Evolutionary conservation across 2,797 vertebrate species (phyloP).

Genomic region (Sebastes glaucus): DNA sequence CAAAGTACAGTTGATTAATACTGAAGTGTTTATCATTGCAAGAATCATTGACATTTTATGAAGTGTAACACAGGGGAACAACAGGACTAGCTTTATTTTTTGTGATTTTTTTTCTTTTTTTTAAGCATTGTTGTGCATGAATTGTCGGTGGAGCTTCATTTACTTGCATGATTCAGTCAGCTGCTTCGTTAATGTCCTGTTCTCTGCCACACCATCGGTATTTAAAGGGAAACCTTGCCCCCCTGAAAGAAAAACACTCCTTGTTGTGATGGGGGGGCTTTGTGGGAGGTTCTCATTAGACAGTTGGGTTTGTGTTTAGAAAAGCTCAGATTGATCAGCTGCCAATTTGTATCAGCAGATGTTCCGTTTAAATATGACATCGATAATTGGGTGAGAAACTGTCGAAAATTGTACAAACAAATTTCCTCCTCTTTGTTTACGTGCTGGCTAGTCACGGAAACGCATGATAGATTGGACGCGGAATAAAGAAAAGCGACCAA

Average conservation of each 20-base stretch:
- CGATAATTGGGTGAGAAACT: slow-evolving; percentile 65
- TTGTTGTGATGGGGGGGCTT: slow-evolving; percentile 39
- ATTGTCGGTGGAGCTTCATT: slow-evolving; percentile 9
- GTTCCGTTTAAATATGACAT: slow-evolving; percentile 61
- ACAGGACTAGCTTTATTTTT: slow-evolving; percentile 9
- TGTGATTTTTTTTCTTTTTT: background rate
- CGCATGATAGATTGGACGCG: background rate
- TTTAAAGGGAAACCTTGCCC: slow-evolving; percentile 35
- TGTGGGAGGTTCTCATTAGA: slow-evolving; percentile 60
- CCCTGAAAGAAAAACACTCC: slow-evolving; percentile 19
- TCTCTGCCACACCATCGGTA: slow-evolving; percentile 13
- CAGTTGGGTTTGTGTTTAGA: slow-evolving; percentile 53
- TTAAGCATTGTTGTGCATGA: background rate
- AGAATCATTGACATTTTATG: slow-evolving; percentile 10
- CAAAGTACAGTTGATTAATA: slow-evolving; percentile 54
- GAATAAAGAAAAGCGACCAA: slow-evolving; percentile 32
- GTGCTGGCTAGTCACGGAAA: slow-evolving; percentile 22
- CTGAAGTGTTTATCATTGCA: slow-evolving; percentile 12
- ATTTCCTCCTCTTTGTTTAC: slow-evolving; percentile 45
- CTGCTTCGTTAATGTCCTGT: slow-evolving; percentile 2
- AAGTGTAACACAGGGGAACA: background rate
- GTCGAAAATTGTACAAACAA: slow-evolving; percentile 43
- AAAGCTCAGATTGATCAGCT: slow-evolving; percentile 65
- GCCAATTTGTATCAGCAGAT: slow-evolving; percentile 69
- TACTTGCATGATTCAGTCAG: slow-evolving; percentile 2